A percentile compares a stretch with the other conserved stretches of the same genome.
These are phyloP conservation scores for Callochromis pleurospilus DNA, from an alignment of 2,113 vertebrate genomes.

Conservation along the genomic window DNA sequence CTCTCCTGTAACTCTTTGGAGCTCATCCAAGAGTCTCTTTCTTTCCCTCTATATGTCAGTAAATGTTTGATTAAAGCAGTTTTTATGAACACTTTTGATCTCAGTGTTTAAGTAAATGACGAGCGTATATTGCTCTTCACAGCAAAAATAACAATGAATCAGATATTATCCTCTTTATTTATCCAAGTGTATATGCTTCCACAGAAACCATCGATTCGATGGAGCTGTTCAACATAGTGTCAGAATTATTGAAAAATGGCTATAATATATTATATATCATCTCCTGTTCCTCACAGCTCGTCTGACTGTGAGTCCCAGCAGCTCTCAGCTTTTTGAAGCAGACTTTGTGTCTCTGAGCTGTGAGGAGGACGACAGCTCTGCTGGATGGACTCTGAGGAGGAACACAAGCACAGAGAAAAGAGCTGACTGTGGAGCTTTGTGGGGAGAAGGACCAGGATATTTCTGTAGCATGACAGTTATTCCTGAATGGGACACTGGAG, in stretches of 20 bases:
- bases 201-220: rapidly evolving
- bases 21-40: background rate
- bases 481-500: background rate
- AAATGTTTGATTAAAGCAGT: rapidly evolving
- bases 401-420: rapidly evolving
- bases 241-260: background rate
- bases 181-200: background rate
- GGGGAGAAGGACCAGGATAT: background rate
- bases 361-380: background rate
- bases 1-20: background rate
- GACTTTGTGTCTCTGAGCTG: background rate
- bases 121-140: rapidly evolving
- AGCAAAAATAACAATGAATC: background rate
- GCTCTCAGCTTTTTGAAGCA: background rate
- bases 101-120: rapidly evolving
- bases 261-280: background rate
- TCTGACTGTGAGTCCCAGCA: background rate
- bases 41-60: rapidly evolving
- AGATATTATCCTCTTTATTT: background rate
- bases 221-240: background rate
- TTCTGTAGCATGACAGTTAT: rapidly evolving
- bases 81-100: background rate
- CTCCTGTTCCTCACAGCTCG: background rate
- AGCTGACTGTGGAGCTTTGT: rapidly evolving
- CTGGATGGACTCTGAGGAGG: background rate